Percentiles rank a stretch among this genome's conserved stretches.
Conservation (phyloP, 2,888 invertebrate species). For the Acanthosepion esculentum region DNA sequence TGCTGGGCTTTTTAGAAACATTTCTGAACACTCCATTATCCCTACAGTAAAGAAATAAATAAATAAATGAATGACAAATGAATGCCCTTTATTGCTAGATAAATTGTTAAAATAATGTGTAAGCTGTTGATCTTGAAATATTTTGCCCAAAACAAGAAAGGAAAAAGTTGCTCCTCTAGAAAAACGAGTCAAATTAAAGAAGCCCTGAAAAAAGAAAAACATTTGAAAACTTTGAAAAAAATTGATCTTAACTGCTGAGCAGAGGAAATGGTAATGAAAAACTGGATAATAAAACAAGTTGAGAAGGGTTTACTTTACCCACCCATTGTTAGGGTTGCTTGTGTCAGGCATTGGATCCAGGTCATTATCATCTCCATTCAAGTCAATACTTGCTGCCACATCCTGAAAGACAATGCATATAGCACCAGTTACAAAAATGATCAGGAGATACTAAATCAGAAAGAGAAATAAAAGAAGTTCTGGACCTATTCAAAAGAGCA, state of each 20-base stretch:
- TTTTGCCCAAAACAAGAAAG: too few relatives aligned
- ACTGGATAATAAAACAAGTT: not conserved
- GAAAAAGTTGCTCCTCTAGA: too few relatives aligned
- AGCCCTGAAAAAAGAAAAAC: not conserved
- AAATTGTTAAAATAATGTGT: too few relatives aligned
- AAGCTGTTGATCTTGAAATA: too few relatives aligned
- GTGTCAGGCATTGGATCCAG: constrained; percentile 74
- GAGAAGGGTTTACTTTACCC: constrained; percentile 51
- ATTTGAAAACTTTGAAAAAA: not conserved
- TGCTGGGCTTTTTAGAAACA: too few relatives aligned
- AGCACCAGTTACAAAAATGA: not conserved
- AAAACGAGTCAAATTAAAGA: too few relatives aligned
- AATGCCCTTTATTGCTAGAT: too few relatives aligned
- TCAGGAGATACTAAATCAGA: not conserved
- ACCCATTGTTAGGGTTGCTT: constrained; percentile 69
- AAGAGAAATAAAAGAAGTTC: not conserved
- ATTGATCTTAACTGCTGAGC: not conserved
- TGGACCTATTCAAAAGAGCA: too few relatives aligned
- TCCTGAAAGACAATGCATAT: constrained; percentile 66
- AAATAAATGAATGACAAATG: too few relatives aligned
- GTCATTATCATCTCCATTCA: constrained; percentile 70
- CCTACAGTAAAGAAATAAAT: too few relatives aligned
- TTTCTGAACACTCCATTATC: too few relatives aligned
- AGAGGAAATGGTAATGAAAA: not conserved
- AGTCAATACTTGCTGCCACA: constrained; percentile 74